These are phyloP conservation scores for Stenoptilia bipunctidactyla DNA, from an alignment of 2,888 invertebrate genomes.

Conservation along the genomic window DNA sequence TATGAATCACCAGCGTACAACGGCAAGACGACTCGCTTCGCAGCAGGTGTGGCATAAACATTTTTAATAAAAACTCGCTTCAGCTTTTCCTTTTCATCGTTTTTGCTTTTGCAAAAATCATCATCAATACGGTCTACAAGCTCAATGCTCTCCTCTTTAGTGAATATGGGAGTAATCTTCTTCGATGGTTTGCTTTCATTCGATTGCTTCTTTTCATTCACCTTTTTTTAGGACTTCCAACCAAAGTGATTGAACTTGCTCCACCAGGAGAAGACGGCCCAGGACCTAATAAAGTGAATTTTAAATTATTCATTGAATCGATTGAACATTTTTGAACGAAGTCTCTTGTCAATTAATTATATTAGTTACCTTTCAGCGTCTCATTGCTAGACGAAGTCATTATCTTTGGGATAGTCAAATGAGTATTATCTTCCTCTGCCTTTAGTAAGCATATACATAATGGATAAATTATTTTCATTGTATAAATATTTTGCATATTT, in stretches of 20 bases:
- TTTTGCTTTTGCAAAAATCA: conserved; percentile 48
- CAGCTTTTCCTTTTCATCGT: conserved; percentile 53
- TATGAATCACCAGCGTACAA: no score
- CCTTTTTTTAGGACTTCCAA: conserved; percentile 68
- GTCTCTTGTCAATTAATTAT: no score
- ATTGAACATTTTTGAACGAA: no score
- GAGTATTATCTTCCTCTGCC: conserved; percentile 71
- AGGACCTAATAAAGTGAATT: no score
- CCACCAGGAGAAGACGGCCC: conserved; percentile 82
- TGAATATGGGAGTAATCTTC: conserved; percentile 37
- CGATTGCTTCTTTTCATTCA: conserved; percentile 21
- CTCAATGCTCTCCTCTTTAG: conserved; percentile 58
- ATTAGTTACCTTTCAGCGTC: conserved; percentile 76
- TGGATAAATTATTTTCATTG: no score
- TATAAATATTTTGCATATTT: no score
- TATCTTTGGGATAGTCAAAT: conserved; percentile 80
- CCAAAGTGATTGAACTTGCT: conserved; percentile 78
- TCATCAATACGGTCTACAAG: conserved; percentile 59
- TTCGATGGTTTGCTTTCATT: conserved; percentile 42
- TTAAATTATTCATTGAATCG: no score
- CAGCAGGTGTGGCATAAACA: no score
- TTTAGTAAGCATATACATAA: conserved; percentile 38
- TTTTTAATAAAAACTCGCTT: no score
- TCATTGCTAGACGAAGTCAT: conserved; percentile 84
- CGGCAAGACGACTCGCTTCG: no score